phyloP scores from a whole-genome alignment of 2,113 vertebrate genomes.

The Gorsachius goisagi region DNA sequence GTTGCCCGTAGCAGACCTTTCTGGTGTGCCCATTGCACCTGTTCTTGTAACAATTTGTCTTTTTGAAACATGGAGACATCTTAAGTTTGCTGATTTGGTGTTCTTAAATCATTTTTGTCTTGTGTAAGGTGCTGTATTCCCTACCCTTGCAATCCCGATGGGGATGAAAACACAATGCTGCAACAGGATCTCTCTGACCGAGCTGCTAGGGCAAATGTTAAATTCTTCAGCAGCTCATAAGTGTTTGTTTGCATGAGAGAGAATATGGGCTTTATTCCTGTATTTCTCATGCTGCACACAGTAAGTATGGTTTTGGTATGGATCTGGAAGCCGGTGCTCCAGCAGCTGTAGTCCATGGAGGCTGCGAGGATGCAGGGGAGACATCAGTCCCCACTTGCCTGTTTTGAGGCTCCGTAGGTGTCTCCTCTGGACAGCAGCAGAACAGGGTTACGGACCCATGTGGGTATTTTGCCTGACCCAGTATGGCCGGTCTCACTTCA shows the following conservation, averaged over 20 bases:
- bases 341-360: neutral
- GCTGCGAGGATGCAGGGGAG: neutral
- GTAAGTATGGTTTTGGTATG: neutral
- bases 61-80: neutral
- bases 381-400: accelerated
- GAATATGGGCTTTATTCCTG: neutral
- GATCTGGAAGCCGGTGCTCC: neutral
- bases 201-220: neutral
- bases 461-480: neutral
- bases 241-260: neutral
- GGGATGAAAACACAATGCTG: neutral
- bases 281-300: neutral
- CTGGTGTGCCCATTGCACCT: neutral
- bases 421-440: neutral
- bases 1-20: neutral
- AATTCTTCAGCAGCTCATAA: neutral
- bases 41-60: neutral
- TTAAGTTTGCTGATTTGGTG: neutral
- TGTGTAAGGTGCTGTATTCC: neutral
- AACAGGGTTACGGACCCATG: neutral
- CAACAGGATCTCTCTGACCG: neutral
- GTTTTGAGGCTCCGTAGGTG: neutral
- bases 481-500: neutral
- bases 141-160: too few species aligned
- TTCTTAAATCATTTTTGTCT: neutral